Percentiles rank a stretch among this genome's conserved stretches.
Evolutionary conservation across 2,113 vertebrate genomes (phyloP).

Genomic region (Erpornis zantholeuca): DNA sequence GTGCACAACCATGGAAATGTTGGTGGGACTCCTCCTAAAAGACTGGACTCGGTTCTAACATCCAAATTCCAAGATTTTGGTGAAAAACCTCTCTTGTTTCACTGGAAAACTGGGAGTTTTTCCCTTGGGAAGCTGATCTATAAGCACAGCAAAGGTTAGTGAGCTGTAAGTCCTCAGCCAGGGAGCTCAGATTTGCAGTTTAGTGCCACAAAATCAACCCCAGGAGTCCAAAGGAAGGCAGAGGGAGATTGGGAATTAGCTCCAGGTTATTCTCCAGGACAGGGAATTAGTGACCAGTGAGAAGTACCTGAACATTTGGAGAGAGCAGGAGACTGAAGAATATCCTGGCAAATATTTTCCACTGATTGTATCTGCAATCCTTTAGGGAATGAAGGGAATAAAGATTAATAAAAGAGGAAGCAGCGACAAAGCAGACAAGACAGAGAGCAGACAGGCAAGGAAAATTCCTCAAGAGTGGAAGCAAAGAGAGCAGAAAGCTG

Average conservation of each 20-base stretch:
- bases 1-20: accelerated
- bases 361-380: conserved; percentile 45
- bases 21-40: background rate
- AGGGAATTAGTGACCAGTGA: background rate
- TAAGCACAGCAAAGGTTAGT: background rate
- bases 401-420: background rate
- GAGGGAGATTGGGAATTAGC: background rate
- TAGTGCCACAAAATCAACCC: background rate
- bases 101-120: background rate
- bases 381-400: conserved; percentile 12
- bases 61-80: background rate
- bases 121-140: background rate
- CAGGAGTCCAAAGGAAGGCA: background rate
- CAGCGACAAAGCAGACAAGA: background rate
- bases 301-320: conserved; percentile 24
- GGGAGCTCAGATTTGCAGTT: background rate
- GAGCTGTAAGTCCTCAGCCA: background rate
- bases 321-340: conserved; percentile 54
- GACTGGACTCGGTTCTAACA: background rate
- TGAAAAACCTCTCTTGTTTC: background rate
- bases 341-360: conserved; percentile 57
- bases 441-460: background rate
- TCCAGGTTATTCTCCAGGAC: background rate
- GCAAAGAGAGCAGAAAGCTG: background rate
- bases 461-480: background rate